Percentiles rank a stretch among this genome's conserved stretches.
These are phyloP conservation scores for Vireo griseus DNA, from an alignment of 2,797 vertebrate species.

Conservation along the genomic window DNA sequence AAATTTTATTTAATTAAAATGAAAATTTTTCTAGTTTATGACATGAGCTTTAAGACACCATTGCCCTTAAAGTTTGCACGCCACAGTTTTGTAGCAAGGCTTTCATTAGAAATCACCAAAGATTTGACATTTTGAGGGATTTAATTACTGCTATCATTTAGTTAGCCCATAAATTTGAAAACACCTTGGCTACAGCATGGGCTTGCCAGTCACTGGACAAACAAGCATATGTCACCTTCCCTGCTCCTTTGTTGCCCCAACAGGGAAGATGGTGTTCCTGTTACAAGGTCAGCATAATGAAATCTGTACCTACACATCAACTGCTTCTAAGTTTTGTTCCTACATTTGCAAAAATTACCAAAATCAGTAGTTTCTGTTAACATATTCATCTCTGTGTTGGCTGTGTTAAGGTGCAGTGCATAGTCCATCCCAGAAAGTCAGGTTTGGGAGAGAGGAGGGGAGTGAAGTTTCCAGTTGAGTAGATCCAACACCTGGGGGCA, in stretches of 20 bases:
- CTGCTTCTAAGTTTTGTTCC: not conserved
- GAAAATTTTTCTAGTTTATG: not conserved
- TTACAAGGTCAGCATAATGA: not conserved
- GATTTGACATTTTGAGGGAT: not conserved
- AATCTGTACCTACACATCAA: not conserved
- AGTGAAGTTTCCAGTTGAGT: not conserved
- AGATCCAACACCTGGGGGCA: not conserved
- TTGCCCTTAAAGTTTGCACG: not conserved
- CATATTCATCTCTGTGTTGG: not conserved
- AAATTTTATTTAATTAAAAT: not conserved
- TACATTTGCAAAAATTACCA: not conserved
- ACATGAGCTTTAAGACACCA: not conserved
- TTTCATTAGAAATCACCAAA: not conserved
- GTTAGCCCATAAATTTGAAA: not conserved
- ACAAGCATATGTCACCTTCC: not conserved
- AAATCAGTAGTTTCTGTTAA: not conserved
- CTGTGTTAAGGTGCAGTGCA: not conserved
- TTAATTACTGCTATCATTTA: not conserved
- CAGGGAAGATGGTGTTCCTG: not conserved
- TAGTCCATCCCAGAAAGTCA: not conserved
- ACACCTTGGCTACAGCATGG: not conserved
- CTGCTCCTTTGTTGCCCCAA: not conserved
- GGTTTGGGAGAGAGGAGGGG: not conserved
- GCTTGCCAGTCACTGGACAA: not conserved
- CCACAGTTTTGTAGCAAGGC: not conserved